A percentile compares a stretch with the other conserved stretches of the same genome.
These are phyloP conservation scores for Siniperca undulata DNA, from an alignment of 2,797 vertebrate genomes.

Conservation along the genomic window DNA sequence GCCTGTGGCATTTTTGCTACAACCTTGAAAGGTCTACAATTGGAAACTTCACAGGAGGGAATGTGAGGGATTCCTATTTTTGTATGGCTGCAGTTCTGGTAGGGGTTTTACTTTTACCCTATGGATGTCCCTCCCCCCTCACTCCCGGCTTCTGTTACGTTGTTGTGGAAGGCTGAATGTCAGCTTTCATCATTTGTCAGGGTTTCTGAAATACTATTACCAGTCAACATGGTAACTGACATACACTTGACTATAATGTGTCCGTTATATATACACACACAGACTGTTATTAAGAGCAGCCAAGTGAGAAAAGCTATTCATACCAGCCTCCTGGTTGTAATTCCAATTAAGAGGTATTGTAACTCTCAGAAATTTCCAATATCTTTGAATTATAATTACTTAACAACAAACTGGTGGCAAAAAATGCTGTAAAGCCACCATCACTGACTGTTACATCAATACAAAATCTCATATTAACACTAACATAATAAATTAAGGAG, in stretches of 20 bases:
- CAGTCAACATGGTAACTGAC: conserved; percentile 17
- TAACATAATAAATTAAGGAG: neutral
- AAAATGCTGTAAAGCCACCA: neutral
- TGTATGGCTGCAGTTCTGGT: conserved; percentile 49
- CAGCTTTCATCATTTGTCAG: conserved; percentile 42
- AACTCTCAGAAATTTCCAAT: neutral
- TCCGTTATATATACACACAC: neutral
- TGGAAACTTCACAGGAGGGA: conserved; percentile 60
- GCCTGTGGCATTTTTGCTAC: conserved; percentile 62
- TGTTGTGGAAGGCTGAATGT: conserved; percentile 70
- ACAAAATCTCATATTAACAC: neutral
- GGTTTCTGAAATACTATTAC: conserved; percentile 32
- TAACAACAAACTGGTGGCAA: neutral
- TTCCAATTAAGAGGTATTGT: neutral
- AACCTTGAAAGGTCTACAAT: conserved; percentile 63
- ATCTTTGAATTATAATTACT: conserved; percentile 4
- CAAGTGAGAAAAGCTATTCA: conserved; percentile 3
- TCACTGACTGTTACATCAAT: neutral
- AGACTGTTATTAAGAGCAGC: neutral
- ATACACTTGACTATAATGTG: neutral
- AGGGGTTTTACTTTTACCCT: conserved; percentile 73
- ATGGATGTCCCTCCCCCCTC: conserved; percentile 56
- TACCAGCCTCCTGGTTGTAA: neutral
- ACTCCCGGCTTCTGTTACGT: conserved; percentile 77
- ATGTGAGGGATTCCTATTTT: conserved; percentile 71